Percentiles rank a stretch among this genome's conserved stretches.
Conservation (phyloP, 2,888 invertebrate genomes). For the Apocheima hispidaria region DNA sequence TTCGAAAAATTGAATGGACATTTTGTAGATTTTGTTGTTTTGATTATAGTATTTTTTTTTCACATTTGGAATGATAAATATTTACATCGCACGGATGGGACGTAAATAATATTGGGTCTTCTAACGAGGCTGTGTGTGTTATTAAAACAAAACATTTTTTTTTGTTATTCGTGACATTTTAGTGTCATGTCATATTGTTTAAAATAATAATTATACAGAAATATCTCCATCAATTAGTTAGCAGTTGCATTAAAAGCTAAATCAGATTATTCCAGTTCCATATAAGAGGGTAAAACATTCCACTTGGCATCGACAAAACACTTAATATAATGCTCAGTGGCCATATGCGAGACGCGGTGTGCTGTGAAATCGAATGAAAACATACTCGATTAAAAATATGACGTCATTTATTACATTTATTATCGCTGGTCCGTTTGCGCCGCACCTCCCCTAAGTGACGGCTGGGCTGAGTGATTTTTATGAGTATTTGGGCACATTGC, state of each 20-base stretch:
- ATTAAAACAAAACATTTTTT: too few species aligned
- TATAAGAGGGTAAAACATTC: not conserved
- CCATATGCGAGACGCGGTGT: conserved; percentile 45
- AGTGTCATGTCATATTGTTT: not conserved
- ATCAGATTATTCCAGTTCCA: conserved; percentile 6
- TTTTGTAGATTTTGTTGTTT: too few species aligned
- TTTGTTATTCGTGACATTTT: too few species aligned
- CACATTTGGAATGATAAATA: too few species aligned
- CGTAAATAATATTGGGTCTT: too few species aligned
- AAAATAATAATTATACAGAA: not conserved
- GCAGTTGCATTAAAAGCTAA: not conserved
- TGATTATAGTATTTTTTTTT: too few species aligned
- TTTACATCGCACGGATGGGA: too few species aligned
- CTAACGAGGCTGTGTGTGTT: too few species aligned
- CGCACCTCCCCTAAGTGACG: conserved; percentile 47
- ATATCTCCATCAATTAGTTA: not conserved
- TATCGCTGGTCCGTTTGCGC: conserved; percentile 49
- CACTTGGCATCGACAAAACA: conserved; percentile 45
- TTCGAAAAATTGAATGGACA: too few species aligned
- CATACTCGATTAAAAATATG: conserved; percentile 50
- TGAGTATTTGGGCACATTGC: conserved; percentile 27
- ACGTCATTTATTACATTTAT: conserved; percentile 49
- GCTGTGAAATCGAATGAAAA: conserved; percentile 52
- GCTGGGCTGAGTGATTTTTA: conserved; percentile 42
- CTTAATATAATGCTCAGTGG: conserved; percentile 37